phyloP scores from a whole-genome alignment of 2,113 vertebrate genomes.

The Etheostoma spectabile region DNA sequence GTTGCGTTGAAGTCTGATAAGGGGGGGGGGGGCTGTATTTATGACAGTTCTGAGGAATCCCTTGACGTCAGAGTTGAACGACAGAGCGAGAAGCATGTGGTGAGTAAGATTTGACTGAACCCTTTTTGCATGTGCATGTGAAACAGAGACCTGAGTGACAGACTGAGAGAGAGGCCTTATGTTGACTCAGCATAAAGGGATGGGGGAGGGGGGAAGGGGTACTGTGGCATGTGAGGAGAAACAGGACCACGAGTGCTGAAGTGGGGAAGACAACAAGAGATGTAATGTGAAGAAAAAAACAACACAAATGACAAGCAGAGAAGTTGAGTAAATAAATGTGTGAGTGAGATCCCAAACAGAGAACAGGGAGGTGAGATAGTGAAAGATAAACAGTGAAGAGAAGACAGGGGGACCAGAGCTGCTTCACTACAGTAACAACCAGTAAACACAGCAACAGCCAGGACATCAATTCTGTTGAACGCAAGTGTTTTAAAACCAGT shows the following conservation, averaged over 20 bases:
- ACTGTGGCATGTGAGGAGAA: slow-evolving; percentile 33
- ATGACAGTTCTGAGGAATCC: slow-evolving; percentile 65
- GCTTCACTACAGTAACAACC: slow-evolving; percentile 35
- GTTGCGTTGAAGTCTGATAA: slow-evolving; percentile 39
- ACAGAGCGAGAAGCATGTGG: slow-evolving; percentile 45
- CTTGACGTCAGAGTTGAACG: slow-evolving; percentile 61
- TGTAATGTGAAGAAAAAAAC: neutral
- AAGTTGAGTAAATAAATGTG: slow-evolving; percentile 56
- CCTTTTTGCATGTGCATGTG: slow-evolving; percentile 56
- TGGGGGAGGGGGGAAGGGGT: neutral
- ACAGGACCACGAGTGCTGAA: slow-evolving; percentile 1
- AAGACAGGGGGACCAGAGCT: slow-evolving; percentile 27
- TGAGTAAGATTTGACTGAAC: slow-evolving; percentile 62
- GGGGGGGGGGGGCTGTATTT: slow-evolving; percentile 33
- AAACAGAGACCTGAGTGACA: slow-evolving; percentile 29
- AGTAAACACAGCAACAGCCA: slow-evolving; percentile 47
- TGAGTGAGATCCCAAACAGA: slow-evolving; percentile 42
- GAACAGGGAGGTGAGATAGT: slow-evolving; percentile 32
- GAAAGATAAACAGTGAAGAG: slow-evolving; percentile 57
- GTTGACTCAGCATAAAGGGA: slow-evolving; percentile 76
- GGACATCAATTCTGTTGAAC: slow-evolving; percentile 45
- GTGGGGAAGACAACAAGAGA: neutral
- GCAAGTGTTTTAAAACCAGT: slow-evolving; percentile 45
- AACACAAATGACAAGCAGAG: slow-evolving; percentile 33
- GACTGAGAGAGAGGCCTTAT: slow-evolving; percentile 30